Evolutionary conservation across 2,888 invertebrate genomes (phyloP), one percentile per base, ranked within the genome.

Genomic region (Chloromyia formosa): DNA sequence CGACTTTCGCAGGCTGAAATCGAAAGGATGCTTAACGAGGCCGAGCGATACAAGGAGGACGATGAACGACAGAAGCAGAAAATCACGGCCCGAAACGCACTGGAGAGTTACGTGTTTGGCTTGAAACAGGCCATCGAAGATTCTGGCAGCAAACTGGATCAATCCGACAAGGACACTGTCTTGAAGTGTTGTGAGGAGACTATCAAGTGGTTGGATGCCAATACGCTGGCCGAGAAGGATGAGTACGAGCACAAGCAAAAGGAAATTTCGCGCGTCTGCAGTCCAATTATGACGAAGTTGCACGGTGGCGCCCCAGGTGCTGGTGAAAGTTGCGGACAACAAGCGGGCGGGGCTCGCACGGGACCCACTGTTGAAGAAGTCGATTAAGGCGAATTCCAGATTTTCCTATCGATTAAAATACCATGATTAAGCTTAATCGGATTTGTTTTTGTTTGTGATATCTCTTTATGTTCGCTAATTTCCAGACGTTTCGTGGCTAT

Each of bases 1-100:
- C 88, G 94, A 5, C 86, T 94, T 64, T 92, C 93, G 18, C 93
- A 94, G 82, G 91, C 91, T 9, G 94, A 94, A 16, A 94, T 94
- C 78, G 93, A 94, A 77, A 87, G 91, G 76, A 94, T 93, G 93
- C 84, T 93, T 42, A 84, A 88, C 2, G 93, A 93, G 77, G 93
- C 93, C 0, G 93, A 93, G 80, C 87, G 85, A 69, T 93, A 91
- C 84, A 89, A 89, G 60, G 91, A 90, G 53, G 92, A 93, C 80
- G 93, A 93, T 80, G 90, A 91, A 75, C 88, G 88, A 80, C 92
- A 92, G 79, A 86, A 89, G 10, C 89, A 92, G 78, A 87, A 90
- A 56, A 89, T 94, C n/a, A 82, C 88, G 0, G 88, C 92, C 12
- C 89, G 92, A 76, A 94, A 94, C 84, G 88, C 88, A 77, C 86